Evolutionary conservation across 2,113 vertebrate genomes (phyloP), one percentile per base, ranked within the genome.

Genomic region (Nothobranchius furzeri): DNA sequence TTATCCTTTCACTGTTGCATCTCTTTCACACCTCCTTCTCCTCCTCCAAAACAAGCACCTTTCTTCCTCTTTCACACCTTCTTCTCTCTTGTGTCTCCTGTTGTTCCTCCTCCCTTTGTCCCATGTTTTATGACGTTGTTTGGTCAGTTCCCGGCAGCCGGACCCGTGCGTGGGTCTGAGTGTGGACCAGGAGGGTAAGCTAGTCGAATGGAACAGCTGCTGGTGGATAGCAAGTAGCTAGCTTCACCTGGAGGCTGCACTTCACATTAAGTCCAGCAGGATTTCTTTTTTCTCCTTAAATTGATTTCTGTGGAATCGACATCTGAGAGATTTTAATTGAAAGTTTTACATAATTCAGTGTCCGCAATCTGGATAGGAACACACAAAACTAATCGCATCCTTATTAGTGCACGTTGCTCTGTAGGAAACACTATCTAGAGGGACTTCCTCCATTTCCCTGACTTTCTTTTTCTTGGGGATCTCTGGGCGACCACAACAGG

Each of bases 121-220:
- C 64, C 46, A 11, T 64, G 52, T 69, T 51, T 58, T 76, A 45
- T 82, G 79, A 76, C 54, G 53, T 62, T 51, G 63, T 82, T 70
- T 78, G 74, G 57, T 60, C 52, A 80, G 72, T 82, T 82, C 84
- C 85, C 85, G 85, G 70, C 56, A 61, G 72, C 15, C 55, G 50
- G 50, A 54, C 54, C 67, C 30, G 8, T 17, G 37, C 49, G 45
- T 68, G 46, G 17, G 7, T 14, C 24, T 40, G 45, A 58, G 63
- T 51, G 71, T 50, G 57, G 55, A 60, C 64, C 81, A 81, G 70
- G 83, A 75, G 81, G 77, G 50, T 56, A 1, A 30, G 42, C 70
- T 65, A 76, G 13, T 73, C 60, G 42, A 83, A 66, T 46, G 45
- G 63, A 83, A 64, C 83, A 86, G 76, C 76, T 85, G 84, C 73